Conservation (phyloP, 2,888 invertebrate species). For the Myopa tessellatipennis region DNA sequence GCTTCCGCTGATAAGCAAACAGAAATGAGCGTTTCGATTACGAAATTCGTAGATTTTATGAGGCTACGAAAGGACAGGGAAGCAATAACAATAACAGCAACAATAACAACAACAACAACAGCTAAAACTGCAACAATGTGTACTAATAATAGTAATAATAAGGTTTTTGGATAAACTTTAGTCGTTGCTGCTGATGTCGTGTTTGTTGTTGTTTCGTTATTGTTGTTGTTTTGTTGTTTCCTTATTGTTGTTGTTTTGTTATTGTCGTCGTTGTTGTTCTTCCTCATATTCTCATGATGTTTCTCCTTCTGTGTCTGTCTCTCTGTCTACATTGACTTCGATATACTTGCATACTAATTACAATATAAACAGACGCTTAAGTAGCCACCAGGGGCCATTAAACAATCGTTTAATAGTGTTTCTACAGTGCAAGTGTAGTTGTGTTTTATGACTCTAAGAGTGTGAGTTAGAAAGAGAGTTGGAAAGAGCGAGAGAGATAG, state of each 20-base stretch:
- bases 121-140: not conserved
- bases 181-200: not conserved
- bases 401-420: constrained; percentile 33
- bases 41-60: not conserved
- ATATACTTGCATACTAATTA: constrained; percentile 15
- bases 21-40: not conserved
- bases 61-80: not conserved
- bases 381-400: constrained; percentile 32
- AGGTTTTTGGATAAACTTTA: not conserved
- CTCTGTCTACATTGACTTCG: not conserved
- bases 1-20: constrained; percentile 15
- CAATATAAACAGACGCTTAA: constrained; percentile 23
- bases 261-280: not conserved
- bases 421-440: not conserved
- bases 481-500: too few relatives aligned
- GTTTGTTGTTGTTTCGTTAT: not conserved
- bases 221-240: not conserved
- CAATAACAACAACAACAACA: not conserved
- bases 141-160: constrained; percentile 10
- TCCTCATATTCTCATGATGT: not conserved
- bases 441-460: not conserved
- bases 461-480: too few relatives aligned
- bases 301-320: not conserved
- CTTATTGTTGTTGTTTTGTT: not conserved
- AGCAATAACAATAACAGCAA: not conserved